Conservation (phyloP, 2,888 invertebrate species). For the Scotopteryx bipunctaria region DNA sequence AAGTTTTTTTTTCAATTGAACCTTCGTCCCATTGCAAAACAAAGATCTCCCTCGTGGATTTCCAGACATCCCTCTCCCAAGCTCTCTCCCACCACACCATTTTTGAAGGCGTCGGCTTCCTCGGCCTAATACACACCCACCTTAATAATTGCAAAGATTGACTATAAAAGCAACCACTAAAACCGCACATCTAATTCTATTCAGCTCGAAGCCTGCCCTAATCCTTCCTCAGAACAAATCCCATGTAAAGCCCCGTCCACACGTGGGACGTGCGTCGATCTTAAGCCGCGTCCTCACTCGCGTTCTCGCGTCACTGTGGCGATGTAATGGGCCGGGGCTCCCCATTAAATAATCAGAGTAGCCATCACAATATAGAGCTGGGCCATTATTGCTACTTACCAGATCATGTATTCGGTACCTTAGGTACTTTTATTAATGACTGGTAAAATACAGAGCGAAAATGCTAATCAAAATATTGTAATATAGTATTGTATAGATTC, state of each 20-base stretch:
- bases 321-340: conserved; percentile 18
- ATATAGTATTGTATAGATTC: neutral
- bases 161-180: neutral
- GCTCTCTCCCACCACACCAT: too few relatives aligned
- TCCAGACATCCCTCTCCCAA: too few relatives aligned
- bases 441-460: neutral
- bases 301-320: conserved; percentile 12
- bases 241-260: conserved; percentile 20
- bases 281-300: conserved; percentile 13
- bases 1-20: too few relatives aligned
- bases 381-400: neutral
- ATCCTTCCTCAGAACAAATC: conserved; percentile 25
- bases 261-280: conserved; percentile 22
- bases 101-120: too few relatives aligned
- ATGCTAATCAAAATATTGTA: neutral
- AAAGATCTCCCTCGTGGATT: too few relatives aligned
- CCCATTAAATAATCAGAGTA: neutral
- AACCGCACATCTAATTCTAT: conserved; percentile 18
- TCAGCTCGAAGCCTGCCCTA: conserved; percentile 18
- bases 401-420: neutral
- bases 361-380: neutral
- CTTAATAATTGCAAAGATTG: neutral
- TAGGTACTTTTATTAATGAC: neutral
- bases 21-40: too few relatives aligned
- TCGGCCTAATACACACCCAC: too few relatives aligned